Percentiles rank a stretch among this genome's conserved stretches.
Conservation (phyloP, 2,888 invertebrate genomes). For the Argyresthia albistria region DNA sequence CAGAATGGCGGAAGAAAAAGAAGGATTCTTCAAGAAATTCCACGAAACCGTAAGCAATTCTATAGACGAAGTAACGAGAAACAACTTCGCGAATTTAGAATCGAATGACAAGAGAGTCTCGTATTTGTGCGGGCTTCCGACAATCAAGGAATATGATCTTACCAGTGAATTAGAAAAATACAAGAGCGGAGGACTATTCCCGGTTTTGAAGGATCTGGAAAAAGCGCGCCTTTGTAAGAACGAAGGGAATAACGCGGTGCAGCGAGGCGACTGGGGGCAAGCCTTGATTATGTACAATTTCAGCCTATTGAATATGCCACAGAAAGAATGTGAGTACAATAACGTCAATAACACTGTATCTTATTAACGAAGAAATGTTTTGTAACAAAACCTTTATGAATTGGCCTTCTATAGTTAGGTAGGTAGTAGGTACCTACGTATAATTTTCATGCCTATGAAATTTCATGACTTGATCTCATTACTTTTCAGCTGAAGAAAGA, state of each 20-base stretch:
- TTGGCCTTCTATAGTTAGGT: too few species aligned
- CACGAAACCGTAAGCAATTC: slow-evolving; percentile 72
- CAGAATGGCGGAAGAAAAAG: slow-evolving; percentile 44
- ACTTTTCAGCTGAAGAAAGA: slow-evolving; percentile 67
- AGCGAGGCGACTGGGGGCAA: slow-evolving; percentile 76
- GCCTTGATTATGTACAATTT: slow-evolving; percentile 80
- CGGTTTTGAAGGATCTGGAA: slow-evolving; percentile 68
- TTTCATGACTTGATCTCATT: background rate
- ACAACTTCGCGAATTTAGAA: slow-evolving; percentile 75
- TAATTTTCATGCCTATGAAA: too few species aligned
- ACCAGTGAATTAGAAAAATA: slow-evolving; percentile 47
- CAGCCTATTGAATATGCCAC: slow-evolving; percentile 78
- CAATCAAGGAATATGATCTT: slow-evolving; percentile 59
- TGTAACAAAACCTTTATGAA: too few species aligned
- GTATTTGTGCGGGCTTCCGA: slow-evolving; percentile 70
- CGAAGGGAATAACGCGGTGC: slow-evolving; percentile 81
- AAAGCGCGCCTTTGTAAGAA: slow-evolving; percentile 77
- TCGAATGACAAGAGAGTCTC: slow-evolving; percentile 77
- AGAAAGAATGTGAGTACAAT: slow-evolving; percentile 69
- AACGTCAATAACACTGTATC: background rate
- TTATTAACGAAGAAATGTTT: too few species aligned
- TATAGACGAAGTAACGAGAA: slow-evolving; percentile 70
- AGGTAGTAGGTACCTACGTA: too few species aligned
- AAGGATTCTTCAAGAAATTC: slow-evolving; percentile 76
- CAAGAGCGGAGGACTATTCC: slow-evolving; percentile 38